Evolutionary conservation across 2,888 invertebrate genomes (phyloP), one percentile per base, ranked within the genome.

Genomic region (Spatulosminthurus flaviceps): DNA sequence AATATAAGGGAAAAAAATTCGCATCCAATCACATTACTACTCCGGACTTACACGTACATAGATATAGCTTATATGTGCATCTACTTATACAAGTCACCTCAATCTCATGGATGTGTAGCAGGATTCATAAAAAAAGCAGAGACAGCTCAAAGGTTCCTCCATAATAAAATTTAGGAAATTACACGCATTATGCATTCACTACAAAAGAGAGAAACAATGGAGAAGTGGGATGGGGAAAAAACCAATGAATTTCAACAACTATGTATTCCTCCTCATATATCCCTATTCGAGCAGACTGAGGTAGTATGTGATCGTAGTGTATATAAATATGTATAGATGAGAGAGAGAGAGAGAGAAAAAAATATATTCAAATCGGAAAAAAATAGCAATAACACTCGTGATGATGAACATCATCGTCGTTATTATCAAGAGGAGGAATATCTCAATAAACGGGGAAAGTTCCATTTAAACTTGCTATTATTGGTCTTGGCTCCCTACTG

Each of bases 401-500:
- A 64, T 64, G 64, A 64, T 64, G 64, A 64, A 22, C 24, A 26
- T 24, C 22, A 26, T 64, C 7, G 21, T 60, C 9, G 24, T 22
- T 24, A 26, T 22, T 24, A 64, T 64, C 22, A 22, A 9, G 24
- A 64, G 64, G 64, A 64, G 24, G n/a, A 64, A 64, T 64, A 64
- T 64, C 64, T 64, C 64, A 64, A 64, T 64, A 22, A 64, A 64
- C 64, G 24, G 11, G 64, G 22, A 64, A 24, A 64, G 22, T 64
- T 22, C 64, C 22, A 24, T 64, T 26, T 64, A 64, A 64, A 26
- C 64, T 64, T 16, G 11, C 64, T 26, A 64, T 64, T 64, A 26
- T 22, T 21, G 41, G 34, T 67, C 43, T 76, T 67, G 76, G 76
- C 79, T 73, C 80, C 82, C 80, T 78, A 77, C 79, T 80, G 82